Base-by-base conservation (phyloP, 1,140 invertebrate genomes). In the Aricia agestis region DNA sequence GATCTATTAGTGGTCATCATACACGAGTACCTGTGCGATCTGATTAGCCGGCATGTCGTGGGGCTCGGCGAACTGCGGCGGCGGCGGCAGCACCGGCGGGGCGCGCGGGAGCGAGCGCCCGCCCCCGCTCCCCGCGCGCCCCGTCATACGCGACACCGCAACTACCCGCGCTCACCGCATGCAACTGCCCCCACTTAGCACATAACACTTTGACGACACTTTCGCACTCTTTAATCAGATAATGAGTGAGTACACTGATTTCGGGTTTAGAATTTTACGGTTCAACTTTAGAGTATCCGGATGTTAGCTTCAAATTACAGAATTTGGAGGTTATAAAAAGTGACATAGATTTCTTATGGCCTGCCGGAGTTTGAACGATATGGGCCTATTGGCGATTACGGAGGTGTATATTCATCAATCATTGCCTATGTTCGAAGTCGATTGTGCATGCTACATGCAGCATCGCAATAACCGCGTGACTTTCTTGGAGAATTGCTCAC, bases 51-150 rank as follows among this genome's bases (percentile, higher is more conserved):
- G 85, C 89, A 91, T 90, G 68, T 89, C 89, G 68, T 85, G 81
- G 19, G 89, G 86, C 6, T 82, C 79, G 67, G 87, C 91, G 75
- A 92, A 92, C 81, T 92, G 87, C 66, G 90, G 90, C 78, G 90
- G 90, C 72, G 90, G 90, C 74, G 88, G 90, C 79, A 90, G 78
- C 67, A 91, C 88, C 66, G 90, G 89, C 73, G 83, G 84, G 85
- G 84, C 87, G 86, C 87, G 86, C 87, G 81, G 88, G 80, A 82
- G 81, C 72, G 85, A 83, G 83, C 87, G 87, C 86, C 87, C 90
- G 80, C 82, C 85, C 83, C 85, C 80, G 82, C 83, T 81, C 77
- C 85, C 89, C 87, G 88, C 85, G 87, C 88, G 85, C 88, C 86
- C 86, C 85, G 85, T 82, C 87, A 90, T 87, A 84, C 88, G 82